phyloP scores from a whole-genome alignment of 2,888 invertebrate species.

The Pimpla rufipes region DNA sequence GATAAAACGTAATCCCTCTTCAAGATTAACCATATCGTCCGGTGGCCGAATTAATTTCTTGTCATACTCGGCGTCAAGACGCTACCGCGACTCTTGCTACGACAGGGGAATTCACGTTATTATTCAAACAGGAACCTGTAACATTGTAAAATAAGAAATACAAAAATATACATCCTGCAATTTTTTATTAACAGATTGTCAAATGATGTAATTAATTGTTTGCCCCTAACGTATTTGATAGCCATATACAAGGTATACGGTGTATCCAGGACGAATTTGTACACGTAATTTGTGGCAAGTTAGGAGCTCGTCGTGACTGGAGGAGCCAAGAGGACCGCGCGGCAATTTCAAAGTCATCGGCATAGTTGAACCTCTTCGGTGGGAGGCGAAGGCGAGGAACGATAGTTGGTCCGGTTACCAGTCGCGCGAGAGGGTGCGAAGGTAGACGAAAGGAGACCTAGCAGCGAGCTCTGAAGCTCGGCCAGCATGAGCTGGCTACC shows the following conservation, averaged over 20 bases:
- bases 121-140: not conserved
- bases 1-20: conserved; percentile 39
- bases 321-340: conserved; percentile 44
- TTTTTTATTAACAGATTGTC: not conserved
- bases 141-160: not conserved
- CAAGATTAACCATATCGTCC: conserved; percentile 14
- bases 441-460: conserved; percentile 49
- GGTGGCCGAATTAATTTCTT: too few relatives aligned
- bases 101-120: too few relatives aligned
- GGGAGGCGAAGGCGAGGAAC: conserved; percentile 69
- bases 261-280: conserved; percentile 29
- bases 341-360: conserved; percentile 77
- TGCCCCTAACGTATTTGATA: not conserved
- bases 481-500: conserved; percentile 27
- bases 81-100: too few relatives aligned
- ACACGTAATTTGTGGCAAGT: conserved; percentile 43
- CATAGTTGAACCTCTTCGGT: conserved; percentile 76
- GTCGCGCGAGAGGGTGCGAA: conserved; percentile 45
- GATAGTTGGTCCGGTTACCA: conserved; percentile 69
- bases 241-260: not conserved
- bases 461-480: conserved; percentile 17
- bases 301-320: conserved; percentile 27
- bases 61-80: too few relatives aligned
- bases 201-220: not conserved
- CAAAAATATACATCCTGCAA: not conserved